A percentile compares a stretch with the other conserved stretches of the same genome.
Evolutionary conservation across 2,888 invertebrate species (phyloP).

Genomic region (Minunthozetes semirufus): DNA sequence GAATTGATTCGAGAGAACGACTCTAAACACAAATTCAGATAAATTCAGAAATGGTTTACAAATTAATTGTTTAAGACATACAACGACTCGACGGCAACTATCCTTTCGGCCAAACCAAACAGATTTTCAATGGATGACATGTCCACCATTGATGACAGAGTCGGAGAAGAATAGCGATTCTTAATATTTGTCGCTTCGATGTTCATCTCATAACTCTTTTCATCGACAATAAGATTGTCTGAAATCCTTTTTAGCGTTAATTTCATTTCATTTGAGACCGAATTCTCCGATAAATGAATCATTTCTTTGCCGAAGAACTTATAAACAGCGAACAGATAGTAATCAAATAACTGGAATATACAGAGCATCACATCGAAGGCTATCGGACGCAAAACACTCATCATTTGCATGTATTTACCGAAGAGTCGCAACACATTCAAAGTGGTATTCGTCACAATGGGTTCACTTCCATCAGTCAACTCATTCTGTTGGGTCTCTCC

Average conservation of each 20-base stretch:
- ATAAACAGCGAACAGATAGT: conserved; percentile 82
- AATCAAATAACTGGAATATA: conserved; percentile 87
- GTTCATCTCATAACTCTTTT: conserved; percentile 30
- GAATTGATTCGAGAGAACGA: conserved; percentile 81
- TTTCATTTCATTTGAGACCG: conserved; percentile 64
- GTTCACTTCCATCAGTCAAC: conserved; percentile 41
- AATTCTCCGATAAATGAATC: conserved; percentile 47
- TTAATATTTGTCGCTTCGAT: not conserved
- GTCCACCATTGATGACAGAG: conserved; percentile 60
- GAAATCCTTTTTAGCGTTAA: conserved; percentile 67
- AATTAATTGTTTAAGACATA: conserved; percentile 39
- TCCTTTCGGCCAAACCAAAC: conserved; percentile 73
- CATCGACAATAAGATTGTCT: conserved; percentile 59
- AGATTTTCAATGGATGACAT: conserved; percentile 63
- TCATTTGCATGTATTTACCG: conserved; percentile 80
- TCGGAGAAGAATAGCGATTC: conserved; percentile 53
- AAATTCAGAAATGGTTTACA: not conserved
- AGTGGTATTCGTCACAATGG: conserved; percentile 83
- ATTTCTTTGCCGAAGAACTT: conserved; percentile 64
- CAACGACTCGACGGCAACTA: conserved; percentile 87
- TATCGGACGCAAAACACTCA: conserved; percentile 76
- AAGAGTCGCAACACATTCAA: conserved; percentile 74
- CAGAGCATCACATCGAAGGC: conserved; percentile 82
- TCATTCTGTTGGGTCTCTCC: conserved; percentile 42
- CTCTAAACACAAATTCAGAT: conserved; percentile 47